A percentile compares a stretch with the other conserved stretches of the same genome.
Evolutionary conservation across 2,113 vertebrate species (phyloP).

Genomic region (Puffinus mauretanicus): DNA sequence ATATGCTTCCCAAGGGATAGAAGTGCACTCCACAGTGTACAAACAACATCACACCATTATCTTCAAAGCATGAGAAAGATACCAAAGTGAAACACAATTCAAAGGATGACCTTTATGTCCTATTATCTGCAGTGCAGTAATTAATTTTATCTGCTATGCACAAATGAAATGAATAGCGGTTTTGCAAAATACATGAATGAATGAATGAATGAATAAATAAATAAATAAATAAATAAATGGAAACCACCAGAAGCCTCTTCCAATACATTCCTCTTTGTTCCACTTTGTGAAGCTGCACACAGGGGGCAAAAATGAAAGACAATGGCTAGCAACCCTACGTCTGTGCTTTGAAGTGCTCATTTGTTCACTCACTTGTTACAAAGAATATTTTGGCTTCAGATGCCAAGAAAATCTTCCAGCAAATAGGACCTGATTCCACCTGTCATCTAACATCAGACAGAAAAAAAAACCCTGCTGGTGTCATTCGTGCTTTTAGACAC

Average conservation of each 20-base stretch:
- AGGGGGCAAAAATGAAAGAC: slow-evolving; percentile 24
- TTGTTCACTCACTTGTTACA: slow-evolving; percentile 26
- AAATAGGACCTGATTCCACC: slow-evolving; percentile 24
- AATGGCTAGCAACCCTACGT: not conserved
- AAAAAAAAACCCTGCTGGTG: not conserved
- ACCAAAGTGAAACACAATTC: slow-evolving; percentile 45
- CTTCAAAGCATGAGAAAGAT: slow-evolving; percentile 55
- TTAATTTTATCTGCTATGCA: slow-evolving; percentile 54
- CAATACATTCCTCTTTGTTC: slow-evolving; percentile 38
- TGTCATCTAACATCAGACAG: not conserved
- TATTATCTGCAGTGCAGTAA: slow-evolving; percentile 64
- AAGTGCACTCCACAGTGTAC: not conserved
- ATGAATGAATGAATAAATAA: not conserved
- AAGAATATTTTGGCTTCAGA: slow-evolving; percentile 46
- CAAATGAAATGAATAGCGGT: slow-evolving; percentile 6
- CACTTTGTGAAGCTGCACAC: not conserved
- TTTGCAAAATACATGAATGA: not conserved
- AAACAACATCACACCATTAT: slow-evolving; percentile 49
- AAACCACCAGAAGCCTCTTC: slow-evolving; percentile 36
- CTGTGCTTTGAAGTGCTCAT: slow-evolving; percentile 28
- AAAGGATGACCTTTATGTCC: slow-evolving; percentile 64
- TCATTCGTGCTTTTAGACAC: not conserved
- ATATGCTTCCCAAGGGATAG: slow-evolving; percentile 4
- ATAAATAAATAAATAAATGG: not conserved
- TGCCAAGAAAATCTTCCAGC: slow-evolving; percentile 37